phyloP scores from a whole-genome alignment of 2,888 invertebrate genomes.

The Synanthedon tipuliformis region DNA sequence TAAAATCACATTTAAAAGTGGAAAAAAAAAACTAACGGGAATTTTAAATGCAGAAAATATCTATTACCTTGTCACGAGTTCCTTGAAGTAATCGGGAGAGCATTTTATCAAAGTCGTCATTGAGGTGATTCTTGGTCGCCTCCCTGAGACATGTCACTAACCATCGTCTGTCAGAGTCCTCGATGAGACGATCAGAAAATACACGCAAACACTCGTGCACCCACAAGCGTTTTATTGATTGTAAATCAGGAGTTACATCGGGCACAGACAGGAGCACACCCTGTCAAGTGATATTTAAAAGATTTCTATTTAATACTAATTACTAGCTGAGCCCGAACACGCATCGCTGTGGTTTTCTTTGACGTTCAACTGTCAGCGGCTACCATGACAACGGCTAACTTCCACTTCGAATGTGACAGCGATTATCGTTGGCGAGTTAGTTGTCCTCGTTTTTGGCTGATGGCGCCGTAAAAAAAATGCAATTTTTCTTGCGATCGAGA shows the following conservation, averaged over 20 bases:
- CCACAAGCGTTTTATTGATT: constrained; percentile 92
- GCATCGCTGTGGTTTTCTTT: no score
- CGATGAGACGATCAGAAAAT: constrained; percentile 91
- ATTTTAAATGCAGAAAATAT: neutral
- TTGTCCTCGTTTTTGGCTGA: no score
- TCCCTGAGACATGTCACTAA: constrained; percentile 77
- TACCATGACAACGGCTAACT: no score
- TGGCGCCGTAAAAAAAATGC: no score
- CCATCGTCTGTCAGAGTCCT: constrained; percentile 85
- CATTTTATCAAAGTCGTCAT: constrained; percentile 77
- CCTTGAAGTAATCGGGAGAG: constrained; percentile 72
- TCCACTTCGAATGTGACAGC: no score
- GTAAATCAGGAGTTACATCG: constrained; percentile 87
- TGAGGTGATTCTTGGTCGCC: constrained; percentile 70
- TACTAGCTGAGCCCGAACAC: no score
- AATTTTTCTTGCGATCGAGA: no score
- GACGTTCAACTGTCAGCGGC: no score
- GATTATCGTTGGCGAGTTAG: no score
- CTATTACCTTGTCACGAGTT: neutral
- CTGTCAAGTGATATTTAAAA: constrained; percentile 40
- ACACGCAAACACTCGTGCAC: constrained; percentile 93
- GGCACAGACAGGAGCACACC: constrained; percentile 93
- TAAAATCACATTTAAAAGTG: no score
- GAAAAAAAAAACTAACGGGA: no score
- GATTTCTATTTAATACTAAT: no score